These are phyloP conservation scores for Digitonthophagus gazella DNA, from an alignment of 2,888 invertebrate species.

Conservation along the genomic window DNA sequence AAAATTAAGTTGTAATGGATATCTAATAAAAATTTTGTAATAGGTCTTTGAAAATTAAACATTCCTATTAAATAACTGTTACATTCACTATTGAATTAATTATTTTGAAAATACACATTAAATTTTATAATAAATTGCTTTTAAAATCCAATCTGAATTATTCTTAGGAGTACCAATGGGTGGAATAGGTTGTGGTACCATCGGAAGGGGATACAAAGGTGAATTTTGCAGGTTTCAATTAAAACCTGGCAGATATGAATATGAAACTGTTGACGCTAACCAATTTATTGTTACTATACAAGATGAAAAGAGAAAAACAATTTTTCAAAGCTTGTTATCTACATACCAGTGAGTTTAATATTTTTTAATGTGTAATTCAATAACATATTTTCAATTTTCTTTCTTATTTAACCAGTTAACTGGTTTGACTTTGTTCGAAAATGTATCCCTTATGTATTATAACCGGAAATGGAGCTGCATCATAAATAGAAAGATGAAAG, in stretches of 20 bases:
- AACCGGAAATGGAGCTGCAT: no score
- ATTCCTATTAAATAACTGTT: conserved; percentile 32
- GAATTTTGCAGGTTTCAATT: conserved; percentile 92
- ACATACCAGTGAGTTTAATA: conserved; percentile 68
- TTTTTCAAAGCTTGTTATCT: conserved; percentile 78
- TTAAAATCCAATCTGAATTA: no score
- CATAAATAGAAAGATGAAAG: no score
- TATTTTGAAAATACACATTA: no score
- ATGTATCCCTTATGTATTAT: no score
- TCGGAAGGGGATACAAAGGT: conserved; percentile 88
- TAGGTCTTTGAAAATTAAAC: neutral
- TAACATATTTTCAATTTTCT: conserved; percentile 38
- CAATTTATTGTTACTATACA: conserved; percentile 89
- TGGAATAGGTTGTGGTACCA: conserved; percentile 78
- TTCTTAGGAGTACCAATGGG: conserved; percentile 76
- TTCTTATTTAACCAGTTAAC: no score
- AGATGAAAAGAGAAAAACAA: conserved; percentile 63
- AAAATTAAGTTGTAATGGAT: no score
- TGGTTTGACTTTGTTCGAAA: neutral
- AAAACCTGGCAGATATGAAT: conserved; percentile 85
- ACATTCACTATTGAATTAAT: no score
- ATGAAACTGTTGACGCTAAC: conserved; percentile 77
- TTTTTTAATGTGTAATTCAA: conserved; percentile 3
- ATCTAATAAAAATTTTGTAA: no score
- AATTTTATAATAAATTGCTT: no score